Evolutionary conservation across 2,888 invertebrate species (phyloP), one percentile per base, ranked within the genome.

Genomic region (Cerastis rubricosa): DNA sequence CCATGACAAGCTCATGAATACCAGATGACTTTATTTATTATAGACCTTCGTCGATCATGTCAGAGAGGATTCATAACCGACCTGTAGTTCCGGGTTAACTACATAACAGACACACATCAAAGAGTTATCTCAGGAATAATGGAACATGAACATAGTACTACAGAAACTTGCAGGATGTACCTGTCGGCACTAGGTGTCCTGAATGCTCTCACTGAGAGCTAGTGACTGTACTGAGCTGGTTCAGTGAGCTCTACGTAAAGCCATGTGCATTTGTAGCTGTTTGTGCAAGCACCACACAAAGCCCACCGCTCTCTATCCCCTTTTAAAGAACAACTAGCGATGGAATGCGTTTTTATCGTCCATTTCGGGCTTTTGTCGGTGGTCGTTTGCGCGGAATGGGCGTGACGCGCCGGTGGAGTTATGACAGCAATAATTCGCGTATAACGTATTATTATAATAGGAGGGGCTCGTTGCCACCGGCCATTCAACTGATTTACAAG

Each of bases 401-500:
- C 85, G 84, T 83, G 86, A 69, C 78, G 82, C 80, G 71, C 70
- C 81, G 70, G 17, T 79, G 76, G 70, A 88, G 84, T 90, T 88
- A 90, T 89, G 89, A 80, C 85, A 71, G 77, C 85, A 85, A 91
- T 90, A 91, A 91, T 88, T 88, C 83, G 80, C 83, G 80, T 69
- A 77, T 77, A 84, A 86, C 82, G 85, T 83, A 87, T 88, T 87
- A 89, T 88, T 86, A 88, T 88, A 89, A 85, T 59, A 80, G 71
- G 69, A 70, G 76, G 70, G 54, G 35, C 69, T 76, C 71, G 72
- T 67, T 74, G 71, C 71, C 49, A 71, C 59, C 76, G 71, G 76
- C 66, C 89, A 88, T 91, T 89, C 86, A 85, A 86, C 88, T 92
- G 92, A 90, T 91, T 91, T 90, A 91, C 90, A 90, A 81, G 84